A percentile compares a stretch with the other conserved stretches of the same genome.
Conservation (phyloP, 2,888 invertebrate genomes). For the Aplocera efformata region DNA sequence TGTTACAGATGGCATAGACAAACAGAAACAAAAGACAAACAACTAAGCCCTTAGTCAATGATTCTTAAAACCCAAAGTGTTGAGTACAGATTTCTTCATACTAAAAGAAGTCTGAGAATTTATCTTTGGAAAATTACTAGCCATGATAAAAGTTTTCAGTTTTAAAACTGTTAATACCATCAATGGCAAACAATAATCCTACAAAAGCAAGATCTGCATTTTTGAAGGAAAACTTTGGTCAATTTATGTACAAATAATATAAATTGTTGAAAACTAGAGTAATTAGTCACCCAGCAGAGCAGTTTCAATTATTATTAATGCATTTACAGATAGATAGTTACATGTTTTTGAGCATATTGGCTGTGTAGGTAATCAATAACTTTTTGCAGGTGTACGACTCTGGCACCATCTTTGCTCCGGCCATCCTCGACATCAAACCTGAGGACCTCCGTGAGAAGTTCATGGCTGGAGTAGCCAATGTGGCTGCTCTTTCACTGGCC, state of each 20-base stretch:
- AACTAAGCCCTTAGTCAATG: no score
- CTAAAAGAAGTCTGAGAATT: constrained; percentile 65
- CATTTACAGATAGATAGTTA: no score
- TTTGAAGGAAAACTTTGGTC: no score
- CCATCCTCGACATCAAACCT: constrained; percentile 98
- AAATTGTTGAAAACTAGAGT: no score
- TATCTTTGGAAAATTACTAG: constrained; percentile 67
- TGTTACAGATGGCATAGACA: no score
- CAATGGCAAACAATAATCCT: constrained; percentile 9
- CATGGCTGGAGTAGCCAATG: constrained; percentile 95
- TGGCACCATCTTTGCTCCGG: constrained; percentile 98
- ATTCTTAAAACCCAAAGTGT: constrained; percentile 62
- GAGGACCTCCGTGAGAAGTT: constrained; percentile 96
- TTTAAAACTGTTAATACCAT: constrained; percentile 11
- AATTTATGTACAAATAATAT: no score
- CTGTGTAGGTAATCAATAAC: no score
- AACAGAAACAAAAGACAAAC: no score
- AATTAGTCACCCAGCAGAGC: no score
- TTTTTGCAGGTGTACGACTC: constrained; percentile 92
- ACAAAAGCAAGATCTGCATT: no score
- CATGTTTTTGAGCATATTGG: no score
- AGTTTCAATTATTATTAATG: no score
- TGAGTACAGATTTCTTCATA: constrained; percentile 66
- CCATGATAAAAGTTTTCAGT: constrained; percentile 25
- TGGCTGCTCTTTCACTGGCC: constrained; percentile 95